Evolutionary conservation across 2,888 invertebrate genomes (phyloP), one percentile per base, ranked within the genome.

Genomic region (Cactoblastis cactorum): DNA sequence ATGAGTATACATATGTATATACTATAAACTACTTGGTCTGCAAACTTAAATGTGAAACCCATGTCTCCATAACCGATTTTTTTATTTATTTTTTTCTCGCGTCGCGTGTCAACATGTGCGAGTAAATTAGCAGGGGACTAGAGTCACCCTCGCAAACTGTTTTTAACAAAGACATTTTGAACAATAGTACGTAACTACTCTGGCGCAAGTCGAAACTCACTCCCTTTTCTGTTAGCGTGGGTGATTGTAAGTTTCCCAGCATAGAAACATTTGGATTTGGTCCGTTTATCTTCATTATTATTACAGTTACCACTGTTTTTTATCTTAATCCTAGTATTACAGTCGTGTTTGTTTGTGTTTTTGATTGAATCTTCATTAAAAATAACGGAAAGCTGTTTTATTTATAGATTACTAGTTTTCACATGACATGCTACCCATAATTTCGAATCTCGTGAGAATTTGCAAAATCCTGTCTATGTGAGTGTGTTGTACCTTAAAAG

Each of bases 31-130:
- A 50, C 58, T 53, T 50, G 51, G 58, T 54, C 35, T 60, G 72
- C 50, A 61, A 64, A 53, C 66, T 79, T 69, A 81, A 84, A 87
- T 84, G 83, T 74, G 74, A 85, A 84, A 85, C 66, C 76, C 78
- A 68, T 86, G 86, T 88, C 74, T 69, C 71, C 70, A 68, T 77
- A 69, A 75, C 74, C 62, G 61, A 71, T 74, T 83, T 83, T 82
- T n/a, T 82, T 78, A 69, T 77, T 76, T 79, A 71, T 76, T 80
- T 83, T 80, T 83, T 79, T 83, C 73, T 71, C 59, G 58, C 63
- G 73, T 71, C 86, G 83, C 87, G 88, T 87, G 89, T 87, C 89
- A 83, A 83, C 88, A 85, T 87, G 86, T 83, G 89, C 85, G 75
- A 71, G 74, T 79, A 88, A 89, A 88, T 89, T 89, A 88, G 86